Base-by-base conservation (phyloP, 2,113 vertebrate species). In the Formicarius rufipectus region DNA sequence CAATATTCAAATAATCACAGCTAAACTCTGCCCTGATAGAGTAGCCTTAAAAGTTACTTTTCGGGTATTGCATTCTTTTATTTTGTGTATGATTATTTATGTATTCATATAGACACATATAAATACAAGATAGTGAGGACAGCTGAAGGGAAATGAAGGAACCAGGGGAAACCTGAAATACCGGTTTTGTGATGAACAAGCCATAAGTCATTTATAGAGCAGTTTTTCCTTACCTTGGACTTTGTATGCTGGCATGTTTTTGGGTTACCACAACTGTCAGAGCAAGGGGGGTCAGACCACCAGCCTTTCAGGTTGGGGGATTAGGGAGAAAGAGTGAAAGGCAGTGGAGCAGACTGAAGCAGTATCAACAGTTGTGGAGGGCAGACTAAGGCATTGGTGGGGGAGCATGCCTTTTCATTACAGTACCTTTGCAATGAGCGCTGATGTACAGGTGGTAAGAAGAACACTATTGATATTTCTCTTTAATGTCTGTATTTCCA, bases 401-500 rank as follows among this genome's bases (percentile, higher is more conserved):
- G 5, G 6, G 5, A 73, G 40, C 0, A 0, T 25, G 14, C 63
- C 15, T 30, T 66, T 84, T 77, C 2, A 0, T 21, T 14, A 2
- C 45, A 15, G n/a, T 22, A 22, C 22, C 16, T 7, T 39, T 73
- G 59, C 45, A 47, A 3, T 37, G 4, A 69, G 12, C 0, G 0
- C 42, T 73, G 4, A 64, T 40, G 47, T 64, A 10, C 21, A 2
- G 1, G 4, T 15, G 17, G 17, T 52, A n/a, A 64, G 42, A 69
- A 62, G 16, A 50, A 66, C 50, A 25, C 40, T 50, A 18, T 45
- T 37, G 16, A 10, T 53, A 52, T 4, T 56, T 81, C 25, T 66
- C 55, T 69, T 84, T 23, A 74, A 49, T 14, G 24, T 50, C 33
- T 40, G 64, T 42, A 13, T 39, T 79, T 60, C 37, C 67, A 35